A percentile compares a stretch with the other conserved stretches of the same genome.
phyloP scores from a whole-genome alignment of 2,888 invertebrate species.

The Lymantria dispar region DNA sequence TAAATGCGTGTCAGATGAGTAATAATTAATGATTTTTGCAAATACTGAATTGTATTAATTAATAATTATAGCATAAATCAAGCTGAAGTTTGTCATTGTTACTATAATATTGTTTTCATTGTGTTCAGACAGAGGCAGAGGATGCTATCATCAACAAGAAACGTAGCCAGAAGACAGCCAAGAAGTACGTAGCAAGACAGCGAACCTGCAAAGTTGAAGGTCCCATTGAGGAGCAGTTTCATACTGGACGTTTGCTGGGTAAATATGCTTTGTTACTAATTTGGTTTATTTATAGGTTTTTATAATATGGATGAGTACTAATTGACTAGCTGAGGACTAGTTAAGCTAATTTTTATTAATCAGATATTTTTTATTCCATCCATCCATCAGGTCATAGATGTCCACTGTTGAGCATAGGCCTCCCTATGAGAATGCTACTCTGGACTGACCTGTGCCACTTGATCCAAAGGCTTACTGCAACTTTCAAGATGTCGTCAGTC shows the following conservation, averaged over 20 bases:
- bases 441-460: too few relatives aligned
- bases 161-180: constrained; percentile 94
- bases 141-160: constrained; percentile 97
- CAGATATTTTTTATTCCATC: too few relatives aligned
- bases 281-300: background rate
- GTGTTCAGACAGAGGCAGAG: constrained; percentile 92
- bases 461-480: too few relatives aligned
- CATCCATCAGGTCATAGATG: too few relatives aligned
- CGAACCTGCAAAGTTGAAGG: constrained; percentile 96
- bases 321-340: too few relatives aligned
- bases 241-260: constrained; percentile 97
- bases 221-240: constrained; percentile 97
- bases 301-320: background rate
- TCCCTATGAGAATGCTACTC: too few relatives aligned
- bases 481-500: too few relatives aligned
- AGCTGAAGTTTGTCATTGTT: background rate
- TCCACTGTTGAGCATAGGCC: too few relatives aligned
- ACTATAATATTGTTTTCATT: background rate
- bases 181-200: constrained; percentile 96
- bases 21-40: constrained; percentile 33
- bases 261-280: constrained; percentile 40
- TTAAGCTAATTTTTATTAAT: too few relatives aligned
- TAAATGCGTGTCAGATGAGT: constrained; percentile 84
- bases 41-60: constrained; percentile 26
- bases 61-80: too few relatives aligned